Percentiles rank a stretch among this genome's conserved stretches.
Conservation (phyloP, 2,797 vertebrate species). For the Gymnoscopelus braueri region DNA sequence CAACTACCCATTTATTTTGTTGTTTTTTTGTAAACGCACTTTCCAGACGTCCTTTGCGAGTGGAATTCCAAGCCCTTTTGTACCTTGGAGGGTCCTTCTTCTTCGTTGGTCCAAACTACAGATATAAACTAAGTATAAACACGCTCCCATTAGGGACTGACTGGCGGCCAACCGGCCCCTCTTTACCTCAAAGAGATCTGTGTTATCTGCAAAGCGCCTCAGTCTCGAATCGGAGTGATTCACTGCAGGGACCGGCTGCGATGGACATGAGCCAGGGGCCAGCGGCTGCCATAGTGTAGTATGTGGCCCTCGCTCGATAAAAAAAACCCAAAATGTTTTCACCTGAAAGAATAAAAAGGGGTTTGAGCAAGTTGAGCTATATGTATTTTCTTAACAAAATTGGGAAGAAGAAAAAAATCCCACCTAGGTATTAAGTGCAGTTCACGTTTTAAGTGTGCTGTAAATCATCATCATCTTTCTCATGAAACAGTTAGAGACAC, state of each 20-base stretch:
- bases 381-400: conserved; percentile 28
- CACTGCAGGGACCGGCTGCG: conserved; percentile 49
- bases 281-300: conserved; percentile 33
- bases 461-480: conserved; percentile 10
- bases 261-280: conserved; percentile 65
- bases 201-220: conserved; percentile 69
- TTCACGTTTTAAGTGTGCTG: conserved; percentile 35
- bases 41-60: conserved; percentile 47
- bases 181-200: conserved; percentile 69
- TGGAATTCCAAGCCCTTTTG: conserved; percentile 60
- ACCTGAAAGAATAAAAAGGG: conserved; percentile 39
- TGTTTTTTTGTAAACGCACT: conserved; percentile 20
- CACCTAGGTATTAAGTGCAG: conserved; percentile 40
- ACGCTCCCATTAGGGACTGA: conserved; percentile 71
- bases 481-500: conserved; percentile 40
- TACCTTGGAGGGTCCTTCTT: conserved; percentile 48
- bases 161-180: conserved; percentile 65
- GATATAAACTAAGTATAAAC: conserved; percentile 79
- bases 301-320: conserved; percentile 67
- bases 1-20: conserved; percentile 56
- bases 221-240: conserved; percentile 56
- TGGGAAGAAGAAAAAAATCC: conserved; percentile 7
- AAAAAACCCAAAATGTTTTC: conserved; percentile 35
- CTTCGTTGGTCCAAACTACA: conserved; percentile 31
- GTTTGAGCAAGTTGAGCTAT: conserved; percentile 40